These are phyloP conservation scores for Hycleus cichorii DNA, from an alignment of 1,140 invertebrate species.

Conservation along the genomic window DNA sequence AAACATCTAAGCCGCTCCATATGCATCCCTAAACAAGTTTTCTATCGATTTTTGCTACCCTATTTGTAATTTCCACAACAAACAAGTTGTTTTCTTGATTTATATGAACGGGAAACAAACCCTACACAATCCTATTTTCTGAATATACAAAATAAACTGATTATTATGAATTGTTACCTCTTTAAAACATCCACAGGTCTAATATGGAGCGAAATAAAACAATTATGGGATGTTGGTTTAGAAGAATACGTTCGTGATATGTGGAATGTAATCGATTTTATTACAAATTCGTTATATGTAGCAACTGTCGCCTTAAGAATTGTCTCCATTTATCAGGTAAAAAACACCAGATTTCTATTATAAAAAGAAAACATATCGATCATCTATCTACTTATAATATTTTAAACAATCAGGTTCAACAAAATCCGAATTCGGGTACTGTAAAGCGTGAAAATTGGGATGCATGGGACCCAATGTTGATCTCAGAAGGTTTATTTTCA, in stretches of 20 bases:
- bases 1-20: neutral
- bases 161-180: too few relatives aligned
- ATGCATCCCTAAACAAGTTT: too few relatives aligned
- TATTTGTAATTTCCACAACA: too few relatives aligned
- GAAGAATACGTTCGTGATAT: slow-evolving; percentile 95
- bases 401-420: slow-evolving; percentile 21
- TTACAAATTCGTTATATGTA: slow-evolving; percentile 95
- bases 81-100: too few relatives aligned
- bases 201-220: slow-evolving; percentile 98
- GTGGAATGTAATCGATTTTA: slow-evolving; percentile 99
- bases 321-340: slow-evolving; percentile 86
- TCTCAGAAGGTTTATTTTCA: slow-evolving; percentile 93
- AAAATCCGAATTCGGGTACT: slow-evolving; percentile 27
- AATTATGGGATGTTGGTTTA: slow-evolving; percentile 94
- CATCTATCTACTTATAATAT: neutral
- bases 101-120: too few relatives aligned
- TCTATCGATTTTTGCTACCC: too few relatives aligned
- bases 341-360: neutral
- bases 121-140: too few relatives aligned
- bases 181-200: slow-evolving; percentile 55
- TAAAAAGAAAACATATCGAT: too few relatives aligned
- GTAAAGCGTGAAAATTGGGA: slow-evolving; percentile 68
- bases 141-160: too few relatives aligned
- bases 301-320: slow-evolving; percentile 90
- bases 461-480: slow-evolving; percentile 93